These are phyloP conservation scores for Thecocarcelia acutangulata DNA, from an alignment of 2,888 invertebrate species.

Conservation along the genomic window DNA sequence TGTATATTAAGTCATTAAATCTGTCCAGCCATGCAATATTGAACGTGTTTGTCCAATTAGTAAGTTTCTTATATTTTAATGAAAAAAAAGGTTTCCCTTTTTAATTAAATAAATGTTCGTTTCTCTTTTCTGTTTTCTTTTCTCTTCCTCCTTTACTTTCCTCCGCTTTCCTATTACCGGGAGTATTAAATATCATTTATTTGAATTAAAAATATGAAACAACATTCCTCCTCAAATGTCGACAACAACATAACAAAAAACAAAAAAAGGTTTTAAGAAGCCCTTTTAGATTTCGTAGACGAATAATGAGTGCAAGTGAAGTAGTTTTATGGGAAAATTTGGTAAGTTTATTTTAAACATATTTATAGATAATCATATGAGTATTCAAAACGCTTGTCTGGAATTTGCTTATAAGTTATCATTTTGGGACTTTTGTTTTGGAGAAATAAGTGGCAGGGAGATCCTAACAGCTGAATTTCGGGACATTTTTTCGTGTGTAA, in stretches of 20 bases:
- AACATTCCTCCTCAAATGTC: background rate
- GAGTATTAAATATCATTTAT: conserved; percentile 47
- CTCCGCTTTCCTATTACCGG: background rate
- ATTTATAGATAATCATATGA: background rate
- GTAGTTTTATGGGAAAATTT: conserved; percentile 63
- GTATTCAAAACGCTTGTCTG: too few relatives aligned
- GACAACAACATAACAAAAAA: too few relatives aligned
- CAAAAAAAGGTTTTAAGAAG: conserved; percentile 50
- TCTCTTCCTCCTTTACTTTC: conserved; percentile 21
- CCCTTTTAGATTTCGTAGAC: conserved; percentile 62
- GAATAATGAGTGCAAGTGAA: conserved; percentile 50
- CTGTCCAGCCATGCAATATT: conserved; percentile 33
- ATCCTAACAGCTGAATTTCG: too few relatives aligned
- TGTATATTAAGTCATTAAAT: conserved; percentile 22
- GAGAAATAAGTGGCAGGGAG: too few relatives aligned
- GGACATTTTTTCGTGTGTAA: too few relatives aligned
- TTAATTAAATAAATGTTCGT: conserved; percentile 52
- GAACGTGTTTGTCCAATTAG: conserved; percentile 61
- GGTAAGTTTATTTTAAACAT: conserved; percentile 49
- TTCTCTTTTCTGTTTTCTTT: conserved; percentile 33
- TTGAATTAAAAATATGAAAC: conserved; percentile 3
- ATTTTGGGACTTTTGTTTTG: too few relatives aligned
- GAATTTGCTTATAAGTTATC: too few relatives aligned
- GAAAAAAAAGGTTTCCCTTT: conserved; percentile 48
- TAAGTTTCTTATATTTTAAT: conserved; percentile 21